These are phyloP conservation scores for Aythya fuligula DNA, from an alignment of 2,797 vertebrate genomes.

Conservation along the genomic window DNA sequence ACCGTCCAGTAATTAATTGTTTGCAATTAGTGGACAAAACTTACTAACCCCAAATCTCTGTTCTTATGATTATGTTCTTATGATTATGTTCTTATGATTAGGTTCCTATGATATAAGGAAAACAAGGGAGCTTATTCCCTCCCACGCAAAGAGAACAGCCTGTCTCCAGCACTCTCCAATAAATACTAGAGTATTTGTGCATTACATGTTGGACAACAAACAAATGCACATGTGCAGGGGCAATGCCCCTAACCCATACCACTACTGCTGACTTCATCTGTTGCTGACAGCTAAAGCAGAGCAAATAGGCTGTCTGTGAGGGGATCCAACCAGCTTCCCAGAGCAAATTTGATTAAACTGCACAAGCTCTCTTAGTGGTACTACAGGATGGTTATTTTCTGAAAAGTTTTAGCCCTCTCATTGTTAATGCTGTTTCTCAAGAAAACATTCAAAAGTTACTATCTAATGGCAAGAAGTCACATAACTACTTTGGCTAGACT, in stretches of 20 bases:
- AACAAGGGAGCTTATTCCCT: background rate
- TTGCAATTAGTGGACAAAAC: background rate
- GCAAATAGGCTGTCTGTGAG: background rate
- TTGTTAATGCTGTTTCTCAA: background rate
- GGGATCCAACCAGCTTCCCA: background rate
- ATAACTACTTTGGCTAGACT: background rate
- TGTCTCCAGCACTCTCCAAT: background rate
- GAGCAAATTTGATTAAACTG: background rate
- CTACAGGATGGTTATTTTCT: background rate
- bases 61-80: background rate
- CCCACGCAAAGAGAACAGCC: background rate
- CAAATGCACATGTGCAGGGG: too few species aligned
- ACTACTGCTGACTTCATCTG: background rate
- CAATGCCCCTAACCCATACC: background rate
- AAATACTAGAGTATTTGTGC: background rate
- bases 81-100: background rate
- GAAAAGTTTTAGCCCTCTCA: too few species aligned
- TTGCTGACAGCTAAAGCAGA: background rate
- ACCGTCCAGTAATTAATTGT: background rate
- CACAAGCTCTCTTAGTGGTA: background rate
- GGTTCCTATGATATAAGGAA: background rate
- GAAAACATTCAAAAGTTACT: background rate
- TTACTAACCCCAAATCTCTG: background rate
- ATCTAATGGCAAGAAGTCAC: background rate
- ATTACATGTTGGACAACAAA: background rate